Evolutionary conservation across 2,888 invertebrate genomes (phyloP), one percentile per base, ranked within the genome.

Genomic region (Stenurella melanura): DNA sequence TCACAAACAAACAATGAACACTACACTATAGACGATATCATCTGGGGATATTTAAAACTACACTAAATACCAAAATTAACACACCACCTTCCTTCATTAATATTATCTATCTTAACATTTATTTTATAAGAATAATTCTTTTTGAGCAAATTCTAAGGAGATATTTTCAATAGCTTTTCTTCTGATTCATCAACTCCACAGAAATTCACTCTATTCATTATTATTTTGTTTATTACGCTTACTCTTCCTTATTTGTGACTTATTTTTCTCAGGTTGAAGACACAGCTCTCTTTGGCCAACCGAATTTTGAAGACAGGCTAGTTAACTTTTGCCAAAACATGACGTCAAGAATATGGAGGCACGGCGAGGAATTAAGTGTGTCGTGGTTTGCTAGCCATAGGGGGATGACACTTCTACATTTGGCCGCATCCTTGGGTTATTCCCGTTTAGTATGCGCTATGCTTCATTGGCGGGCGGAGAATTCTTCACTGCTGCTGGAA

Each of bases 351-450:
- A 87, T 92, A 86, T 91, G 96, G 95, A 86, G 92, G 90, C 85
- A 87, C 68, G 89, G 91, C 86, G 91, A 91, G 86, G 91, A 92
- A 83, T 88, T 91, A 78, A 90, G 91, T 83, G 90, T 91, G 80
- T 90, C 92, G 61, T 93, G 93, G 93, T 92, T 92, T 83, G 90
- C 91, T 73, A 92, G 92, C 85, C 92, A 91, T 83, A 87, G 92
- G 76, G 93, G 93, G 61, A 94, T 97, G 90, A 96, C 96, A 0
- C 91, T 97, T 63, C 91, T 98, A 10, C 98, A 98, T 88, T 90
- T 98, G 84, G 96, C 97, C 42, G 97, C 98, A 10, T 96, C 96
- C 15, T 91, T 98, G 69, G 98, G 98, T 3, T 98, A 96, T 86
- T 94, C 96, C 0, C 93, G 96, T 86, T 90, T 98, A 64, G 95